A percentile compares a stretch with the other conserved stretches of the same genome.
These are phyloP conservation scores for Agriotes lineatus DNA, from an alignment of 2,888 invertebrate species.

Conservation along the genomic window DNA sequence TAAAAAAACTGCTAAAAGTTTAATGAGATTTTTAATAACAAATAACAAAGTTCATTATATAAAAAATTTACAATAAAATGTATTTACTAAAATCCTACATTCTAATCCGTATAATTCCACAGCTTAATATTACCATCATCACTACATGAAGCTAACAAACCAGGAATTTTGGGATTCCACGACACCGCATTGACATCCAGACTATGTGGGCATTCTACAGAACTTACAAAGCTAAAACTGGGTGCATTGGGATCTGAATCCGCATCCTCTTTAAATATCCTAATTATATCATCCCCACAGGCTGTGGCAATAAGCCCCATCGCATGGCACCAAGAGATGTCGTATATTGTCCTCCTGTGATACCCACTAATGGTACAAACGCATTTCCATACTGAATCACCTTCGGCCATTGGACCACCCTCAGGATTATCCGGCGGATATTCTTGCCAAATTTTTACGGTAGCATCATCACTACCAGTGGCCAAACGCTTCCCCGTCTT, in stretches of 20 bases:
- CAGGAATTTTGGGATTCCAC: conserved; percentile 87
- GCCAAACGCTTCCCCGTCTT: conserved; percentile 83
- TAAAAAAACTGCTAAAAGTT: no score
- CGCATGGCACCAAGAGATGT: conserved; percentile 89
- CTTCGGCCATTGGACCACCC: conserved; percentile 77
- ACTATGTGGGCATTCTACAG: conserved; percentile 80
- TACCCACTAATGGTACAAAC: conserved; percentile 90
- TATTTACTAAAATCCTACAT: no score
- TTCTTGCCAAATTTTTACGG: conserved; percentile 94
- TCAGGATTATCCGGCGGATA: conserved; percentile 85
- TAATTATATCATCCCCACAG: conserved; percentile 91
- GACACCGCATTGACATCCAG: conserved; percentile 94
- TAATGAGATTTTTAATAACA: no score
- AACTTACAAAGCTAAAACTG: conserved; percentile 79
- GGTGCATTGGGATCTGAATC: conserved; percentile 81
- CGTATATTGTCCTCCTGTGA: conserved; percentile 90
- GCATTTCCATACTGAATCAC: conserved; percentile 89
- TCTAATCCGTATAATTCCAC: conserved; percentile 78
- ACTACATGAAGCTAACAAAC: conserved; percentile 88
- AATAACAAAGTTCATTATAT: no score
- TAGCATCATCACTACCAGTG: conserved; percentile 93
- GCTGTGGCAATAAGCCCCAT: conserved; percentile 90
- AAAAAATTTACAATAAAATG: no score
- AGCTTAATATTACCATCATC: conserved; percentile 93
- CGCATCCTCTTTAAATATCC: conserved; percentile 86